phyloP scores from a whole-genome alignment of 1,140 invertebrate genomes.

The Camponotus vicinus region DNA sequence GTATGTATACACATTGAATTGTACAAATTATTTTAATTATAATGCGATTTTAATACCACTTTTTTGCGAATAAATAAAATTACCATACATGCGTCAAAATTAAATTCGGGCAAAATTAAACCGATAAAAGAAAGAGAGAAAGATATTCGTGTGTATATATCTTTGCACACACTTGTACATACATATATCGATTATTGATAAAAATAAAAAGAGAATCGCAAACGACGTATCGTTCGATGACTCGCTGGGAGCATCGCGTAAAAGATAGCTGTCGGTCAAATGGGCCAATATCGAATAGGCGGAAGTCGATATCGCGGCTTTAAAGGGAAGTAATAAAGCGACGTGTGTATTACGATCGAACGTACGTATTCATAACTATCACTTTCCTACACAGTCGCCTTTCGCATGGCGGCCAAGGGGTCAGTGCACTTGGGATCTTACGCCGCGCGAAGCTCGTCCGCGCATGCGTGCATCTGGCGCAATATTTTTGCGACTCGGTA shows the following conservation, averaged over 20 bases:
- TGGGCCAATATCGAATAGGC: conserved; percentile 20
- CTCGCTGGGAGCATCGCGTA: neutral
- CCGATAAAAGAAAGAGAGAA: neutral
- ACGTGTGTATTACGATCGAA: conserved; percentile 39
- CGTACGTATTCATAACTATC: conserved; percentile 44
- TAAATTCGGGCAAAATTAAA: neutral
- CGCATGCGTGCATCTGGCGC: neutral
- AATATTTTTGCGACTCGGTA: conserved; percentile 42
- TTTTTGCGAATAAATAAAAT: neutral
- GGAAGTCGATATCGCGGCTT: conserved; percentile 52
- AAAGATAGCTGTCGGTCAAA: conserved; percentile 5
- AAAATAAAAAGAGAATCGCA: neutral
- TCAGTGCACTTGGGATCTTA: conserved; percentile 60
- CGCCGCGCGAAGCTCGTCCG: neutral
- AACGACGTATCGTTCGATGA: neutral
- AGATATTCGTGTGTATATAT: neutral
- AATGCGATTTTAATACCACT: neutral
- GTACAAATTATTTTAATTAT: neutral
- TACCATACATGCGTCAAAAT: neutral
- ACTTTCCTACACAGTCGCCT: conserved; percentile 47
- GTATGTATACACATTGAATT: neutral
- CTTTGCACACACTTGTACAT: neutral
- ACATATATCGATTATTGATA: neutral
- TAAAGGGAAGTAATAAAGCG: conserved; percentile 40
- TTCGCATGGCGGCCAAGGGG: conserved; percentile 53